Conservation (phyloP, 2,888 invertebrate species). For the Colletes collaris region DNA sequence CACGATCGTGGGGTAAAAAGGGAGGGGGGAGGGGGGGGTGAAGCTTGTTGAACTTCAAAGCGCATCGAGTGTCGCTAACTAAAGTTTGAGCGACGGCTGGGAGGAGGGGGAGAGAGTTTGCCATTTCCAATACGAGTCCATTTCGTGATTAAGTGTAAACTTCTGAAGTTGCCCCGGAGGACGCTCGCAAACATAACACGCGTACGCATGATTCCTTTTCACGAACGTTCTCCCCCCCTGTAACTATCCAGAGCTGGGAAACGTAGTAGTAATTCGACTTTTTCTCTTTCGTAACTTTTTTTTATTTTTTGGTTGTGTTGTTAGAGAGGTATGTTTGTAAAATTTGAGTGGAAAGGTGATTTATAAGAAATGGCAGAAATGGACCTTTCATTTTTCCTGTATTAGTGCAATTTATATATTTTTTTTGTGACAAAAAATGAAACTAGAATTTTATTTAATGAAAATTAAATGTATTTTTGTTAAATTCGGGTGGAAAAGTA, state of each 20-base stretch:
- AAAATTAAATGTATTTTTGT: too few relatives aligned
- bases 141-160: constrained; percentile 82
- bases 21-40: constrained; percentile 56
- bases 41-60: constrained; percentile 79
- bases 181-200: constrained; percentile 61
- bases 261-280: background rate
- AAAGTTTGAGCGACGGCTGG: constrained; percentile 72
- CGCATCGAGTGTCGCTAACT: constrained; percentile 80
- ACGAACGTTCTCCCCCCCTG: constrained; percentile 19
- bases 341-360: too few relatives aligned
- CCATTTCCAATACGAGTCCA: constrained; percentile 81
- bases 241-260: constrained; percentile 14
- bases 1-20: constrained; percentile 73
- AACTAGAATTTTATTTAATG: too few relatives aligned
- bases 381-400: too few relatives aligned
- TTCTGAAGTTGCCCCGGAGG: constrained; percentile 71
- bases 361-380: too few relatives aligned
- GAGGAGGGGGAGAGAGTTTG: constrained; percentile 68
- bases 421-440: too few relatives aligned
- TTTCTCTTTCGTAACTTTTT: too few relatives aligned
- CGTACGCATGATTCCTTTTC: constrained; percentile 45
- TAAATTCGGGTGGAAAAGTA: too few relatives aligned
- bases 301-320: too few relatives aligned
- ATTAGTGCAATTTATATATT: too few relatives aligned
- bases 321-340: too few relatives aligned